Evolutionary conservation across 2,888 invertebrate genomes (phyloP).

Genomic region (Eurytoma californica): DNA sequence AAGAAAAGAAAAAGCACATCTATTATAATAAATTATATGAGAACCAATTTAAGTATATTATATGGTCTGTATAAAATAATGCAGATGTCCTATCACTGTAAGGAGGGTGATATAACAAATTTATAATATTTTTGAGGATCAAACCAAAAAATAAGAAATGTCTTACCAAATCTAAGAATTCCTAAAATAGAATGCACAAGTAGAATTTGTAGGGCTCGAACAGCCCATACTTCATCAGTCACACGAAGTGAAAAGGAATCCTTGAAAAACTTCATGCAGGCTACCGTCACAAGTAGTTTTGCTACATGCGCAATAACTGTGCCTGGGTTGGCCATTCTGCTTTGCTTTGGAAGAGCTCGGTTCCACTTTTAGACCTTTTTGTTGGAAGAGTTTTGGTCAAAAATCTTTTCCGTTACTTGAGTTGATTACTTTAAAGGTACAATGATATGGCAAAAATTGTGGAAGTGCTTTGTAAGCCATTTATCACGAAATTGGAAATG

Average conservation of each 20-base stretch:
- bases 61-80: too few relatives aligned
- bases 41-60: too few relatives aligned
- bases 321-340: conserved; percentile 67
- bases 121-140: background rate
- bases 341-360: conserved; percentile 42
- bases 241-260: conserved; percentile 62
- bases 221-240: conserved; percentile 65
- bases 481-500: conserved; percentile 35
- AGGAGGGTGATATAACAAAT: background rate
- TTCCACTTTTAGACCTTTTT: conserved; percentile 35
- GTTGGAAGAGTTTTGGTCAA: conserved; percentile 3
- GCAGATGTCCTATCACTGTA: too few relatives aligned
- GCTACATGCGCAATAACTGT: conserved; percentile 68
- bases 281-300: conserved; percentile 66
- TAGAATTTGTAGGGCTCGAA: conserved; percentile 69
- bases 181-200: conserved; percentile 70
- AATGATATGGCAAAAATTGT: conserved; percentile 26
- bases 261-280: conserved; percentile 66
- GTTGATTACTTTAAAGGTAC: background rate
- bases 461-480: conserved; percentile 23
- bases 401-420: background rate
- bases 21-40: too few relatives aligned
- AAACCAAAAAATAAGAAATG: conserved; percentile 8
- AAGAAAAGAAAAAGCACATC: too few relatives aligned
- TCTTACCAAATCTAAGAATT: conserved; percentile 70